Evolutionary conservation across 2,888 invertebrate genomes (phyloP), one percentile per base, ranked within the genome.

Genomic region (Trachelus troglodyta): DNA sequence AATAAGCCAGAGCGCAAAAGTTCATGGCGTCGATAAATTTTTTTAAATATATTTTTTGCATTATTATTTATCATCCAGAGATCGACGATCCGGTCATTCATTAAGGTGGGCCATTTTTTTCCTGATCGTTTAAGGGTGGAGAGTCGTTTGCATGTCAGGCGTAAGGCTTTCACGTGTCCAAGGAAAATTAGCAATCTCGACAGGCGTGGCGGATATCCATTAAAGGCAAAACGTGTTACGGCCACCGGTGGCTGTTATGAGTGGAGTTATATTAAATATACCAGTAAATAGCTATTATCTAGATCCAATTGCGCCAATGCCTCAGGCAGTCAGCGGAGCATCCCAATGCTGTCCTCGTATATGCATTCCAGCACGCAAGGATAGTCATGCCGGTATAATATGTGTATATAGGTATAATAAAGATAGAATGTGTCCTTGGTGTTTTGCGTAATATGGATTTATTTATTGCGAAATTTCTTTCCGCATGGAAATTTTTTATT

Each of bases 221-320:
- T 84, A 83, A 81, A 80, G 73, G 75, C 69, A 56, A 73, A 75
- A 80, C 76, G 78, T 78, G 77, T 77, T 77, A 68, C 79, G 78
- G 76, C 77, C 76, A 79, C 80, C 77, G 78, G 56, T 78, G 79
- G 75, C 79, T 75, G 40, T 69, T 69, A 33, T 31, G 56, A 74
- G 75, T 75, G 73, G 75, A 81, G 80, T 73, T 34, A 77, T 75
- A 80, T 83, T 82, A 84, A 81, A 83, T 81, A 81, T 83, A 76
- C 56, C 75, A 76, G 79, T 79, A 85, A 84, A 81, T 82, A 83
- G 81, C 79, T 81, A 84, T 85, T 84, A 84, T 82, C 82, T 83
- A 85, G 82, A 86, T 84, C 82, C 81, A 85, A 85, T 85, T 86
- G 85, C 82, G 81, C 82, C 81, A 83, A 83, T 83, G 79, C 77